Conservation (phyloP, 2,797 vertebrate genomes). For the Myotis daubentonii region DNA sequence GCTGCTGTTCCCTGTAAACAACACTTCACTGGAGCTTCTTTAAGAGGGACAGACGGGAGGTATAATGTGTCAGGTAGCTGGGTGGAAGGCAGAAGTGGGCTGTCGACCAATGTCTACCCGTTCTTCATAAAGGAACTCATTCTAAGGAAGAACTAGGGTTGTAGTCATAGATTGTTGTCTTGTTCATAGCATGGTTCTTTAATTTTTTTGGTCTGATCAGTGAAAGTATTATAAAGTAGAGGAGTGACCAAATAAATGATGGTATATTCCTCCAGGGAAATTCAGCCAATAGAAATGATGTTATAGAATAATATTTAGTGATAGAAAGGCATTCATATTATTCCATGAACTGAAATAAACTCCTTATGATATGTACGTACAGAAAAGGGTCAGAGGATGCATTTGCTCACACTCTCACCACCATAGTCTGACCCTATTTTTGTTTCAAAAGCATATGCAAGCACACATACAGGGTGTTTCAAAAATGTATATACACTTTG, state of each 20-base stretch:
- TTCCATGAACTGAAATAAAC: constrained; percentile 48
- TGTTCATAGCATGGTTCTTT: constrained; percentile 6
- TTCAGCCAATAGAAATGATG: neutral
- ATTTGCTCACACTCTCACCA: neutral
- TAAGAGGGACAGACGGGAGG: neutral
- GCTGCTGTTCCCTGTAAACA: neutral
- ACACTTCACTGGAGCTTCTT: neutral
- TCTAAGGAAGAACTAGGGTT: neutral
- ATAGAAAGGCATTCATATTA: neutral
- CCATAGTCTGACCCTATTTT: neutral
- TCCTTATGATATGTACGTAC: neutral
- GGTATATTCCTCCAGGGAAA: neutral
- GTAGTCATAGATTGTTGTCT: neutral
- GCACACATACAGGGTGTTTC: neutral
- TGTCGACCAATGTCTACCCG: neutral
- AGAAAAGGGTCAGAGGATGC: neutral
- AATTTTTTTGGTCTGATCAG: neutral
- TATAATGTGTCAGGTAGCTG: neutral
- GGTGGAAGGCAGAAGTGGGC: neutral
- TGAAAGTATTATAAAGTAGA: constrained; percentile 22
- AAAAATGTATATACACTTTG: no score
- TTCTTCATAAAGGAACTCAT: constrained; percentile 15
- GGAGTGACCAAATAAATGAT: constrained; percentile 27
- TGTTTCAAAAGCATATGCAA: neutral
- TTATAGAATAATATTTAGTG: neutral